Base-by-base conservation (phyloP, 2,113 vertebrate genomes). In the Pica pica region DNA sequence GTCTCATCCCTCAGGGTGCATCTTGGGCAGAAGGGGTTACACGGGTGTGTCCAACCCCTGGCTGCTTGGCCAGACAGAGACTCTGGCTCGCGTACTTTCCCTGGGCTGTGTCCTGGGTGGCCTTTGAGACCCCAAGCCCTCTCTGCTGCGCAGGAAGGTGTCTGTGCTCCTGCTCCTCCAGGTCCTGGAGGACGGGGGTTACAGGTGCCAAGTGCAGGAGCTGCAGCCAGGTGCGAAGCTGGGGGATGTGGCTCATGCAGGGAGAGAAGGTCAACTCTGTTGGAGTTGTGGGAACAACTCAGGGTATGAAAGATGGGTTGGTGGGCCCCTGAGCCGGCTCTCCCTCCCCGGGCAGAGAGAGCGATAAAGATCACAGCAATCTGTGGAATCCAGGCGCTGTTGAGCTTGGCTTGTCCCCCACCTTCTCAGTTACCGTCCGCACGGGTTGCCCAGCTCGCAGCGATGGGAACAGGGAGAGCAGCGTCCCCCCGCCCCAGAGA, bases 331-430 rank as follows among this genome's bases (percentile, higher is more conserved):
- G 64, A 79, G 77, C 60, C 16, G 12, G 73, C 69, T 76, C 33
- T 85, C 31, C 13, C 28, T 88, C 68, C 49, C 23, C 1, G 2
- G 44, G 55, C 68, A 84, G 89, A 52, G 59, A 84, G 89, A 52
- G 59, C 0, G 47, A 73, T 93, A 80, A 77, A 53, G 68, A 90
- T 93, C 10, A 6, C 77, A 88, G 90, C 80, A 76, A 67, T 95
- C 61, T 60, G 10, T 92, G 94, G 94, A 97, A 97, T 95, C 88
- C 76, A 44, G 74, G 74, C 17, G 0, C 83, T 95, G 93, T 85
- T 95, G 93, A 79, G 76, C 37, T 94, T 95, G 94, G 86, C 90
- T 83, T 83, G 76, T 91, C 57, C 63, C 11, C 11, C 30, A 44
- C 77, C 88, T 78, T 87, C 93, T 96, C 92, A 37, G 60, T 95